These are phyloP conservation scores for Exocentrus adspersus DNA, from an alignment of 2,888 invertebrate genomes.

Conservation along the genomic window DNA sequence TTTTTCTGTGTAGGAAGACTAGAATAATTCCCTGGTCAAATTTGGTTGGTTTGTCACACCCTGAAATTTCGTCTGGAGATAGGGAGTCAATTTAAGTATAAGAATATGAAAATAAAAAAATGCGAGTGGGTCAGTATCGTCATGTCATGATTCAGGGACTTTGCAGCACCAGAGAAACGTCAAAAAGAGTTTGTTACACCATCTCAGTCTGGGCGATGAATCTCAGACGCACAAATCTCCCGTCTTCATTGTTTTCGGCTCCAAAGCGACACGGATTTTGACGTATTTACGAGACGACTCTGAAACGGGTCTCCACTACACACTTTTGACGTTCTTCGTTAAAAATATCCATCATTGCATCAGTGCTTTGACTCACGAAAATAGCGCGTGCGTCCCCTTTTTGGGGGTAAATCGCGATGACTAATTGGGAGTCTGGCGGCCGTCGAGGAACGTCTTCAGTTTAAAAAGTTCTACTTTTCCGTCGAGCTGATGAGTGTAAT, in stretches of 20 bases:
- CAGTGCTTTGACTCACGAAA: constrained; percentile 16
- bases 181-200: too few relatives aligned
- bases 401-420: neutral
- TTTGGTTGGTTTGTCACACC: too few relatives aligned
- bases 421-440: neutral
- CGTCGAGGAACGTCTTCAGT: neutral
- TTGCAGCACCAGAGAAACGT: too few relatives aligned
- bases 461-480: too few relatives aligned
- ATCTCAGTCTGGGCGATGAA: constrained; percentile 61
- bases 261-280: constrained; percentile 64
- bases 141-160: too few relatives aligned
- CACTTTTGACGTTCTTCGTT: constrained; percentile 55
- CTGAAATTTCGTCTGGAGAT: too few relatives aligned
- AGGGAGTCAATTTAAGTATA: too few relatives aligned
- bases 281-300: constrained; percentile 62
- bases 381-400: constrained; percentile 21
- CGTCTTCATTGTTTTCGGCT: constrained; percentile 63
- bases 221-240: constrained; percentile 63
- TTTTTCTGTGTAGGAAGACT: too few relatives aligned
- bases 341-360: constrained; percentile 49
- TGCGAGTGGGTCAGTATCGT: too few relatives aligned
- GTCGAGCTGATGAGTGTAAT: too few relatives aligned
- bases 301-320: constrained; percentile 49
- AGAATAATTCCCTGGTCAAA: too few relatives aligned
- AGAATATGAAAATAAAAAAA: too few relatives aligned